A percentile compares a stretch with the other conserved stretches of the same genome.
These are phyloP conservation scores for Ariopsis seemanni DNA, from an alignment of 2,113 vertebrate species.

Conservation along the genomic window DNA sequence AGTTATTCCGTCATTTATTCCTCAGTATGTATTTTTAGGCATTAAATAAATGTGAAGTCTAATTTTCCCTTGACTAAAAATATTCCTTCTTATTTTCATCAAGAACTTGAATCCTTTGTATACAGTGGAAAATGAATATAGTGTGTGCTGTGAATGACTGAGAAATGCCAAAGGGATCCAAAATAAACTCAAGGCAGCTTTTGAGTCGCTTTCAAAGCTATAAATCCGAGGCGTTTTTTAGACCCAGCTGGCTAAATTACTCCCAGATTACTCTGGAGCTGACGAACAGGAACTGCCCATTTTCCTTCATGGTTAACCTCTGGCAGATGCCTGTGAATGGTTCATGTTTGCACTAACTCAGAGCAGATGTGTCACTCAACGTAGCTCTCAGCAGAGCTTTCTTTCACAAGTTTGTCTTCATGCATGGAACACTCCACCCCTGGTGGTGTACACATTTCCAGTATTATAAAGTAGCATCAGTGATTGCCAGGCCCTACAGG, in stretches of 20 bases:
- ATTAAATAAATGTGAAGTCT: not conserved
- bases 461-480: constrained; percentile 42
- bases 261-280: constrained; percentile 75
- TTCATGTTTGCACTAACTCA: constrained; percentile 65
- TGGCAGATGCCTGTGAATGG: constrained; percentile 76
- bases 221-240: constrained; percentile 65
- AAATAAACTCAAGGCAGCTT: constrained; percentile 56
- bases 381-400: constrained; percentile 37
- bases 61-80: constrained; percentile 4
- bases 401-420: constrained; percentile 42
- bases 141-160: constrained; percentile 9
- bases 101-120: not conserved
- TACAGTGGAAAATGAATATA: constrained; percentile 13
- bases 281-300: constrained; percentile 77
- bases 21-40: not conserved
- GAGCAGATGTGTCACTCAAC: constrained; percentile 64
- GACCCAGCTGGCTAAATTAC: constrained; percentile 70
- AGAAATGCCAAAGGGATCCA: constrained; percentile 50
- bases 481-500: constrained; percentile 34
- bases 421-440: not conserved
- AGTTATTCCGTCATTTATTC: not conserved
- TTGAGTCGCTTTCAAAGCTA: constrained; percentile 64
- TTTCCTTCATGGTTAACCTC: constrained; percentile 78
- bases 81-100: not conserved
- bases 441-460: constrained; percentile 1